Conservation (phyloP, 1,140 invertebrate species). For the Philotrypesis tridentata region DNA sequence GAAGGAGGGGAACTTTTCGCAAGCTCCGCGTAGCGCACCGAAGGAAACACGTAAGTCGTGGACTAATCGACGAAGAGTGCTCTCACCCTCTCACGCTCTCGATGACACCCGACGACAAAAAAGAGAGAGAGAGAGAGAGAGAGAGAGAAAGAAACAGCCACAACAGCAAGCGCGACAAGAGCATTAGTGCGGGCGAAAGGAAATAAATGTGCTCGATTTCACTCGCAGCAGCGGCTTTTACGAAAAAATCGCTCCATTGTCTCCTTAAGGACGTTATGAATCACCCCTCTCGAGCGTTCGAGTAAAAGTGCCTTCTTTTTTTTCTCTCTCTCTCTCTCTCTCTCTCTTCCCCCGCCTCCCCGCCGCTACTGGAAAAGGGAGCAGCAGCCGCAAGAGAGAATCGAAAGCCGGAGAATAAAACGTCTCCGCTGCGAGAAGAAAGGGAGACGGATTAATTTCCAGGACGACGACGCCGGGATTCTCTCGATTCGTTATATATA, state of each 20-base stretch:
- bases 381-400: not conserved
- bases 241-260: slow-evolving; percentile 33
- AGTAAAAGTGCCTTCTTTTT: slow-evolving; percentile 20
- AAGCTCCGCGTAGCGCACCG: not conserved
- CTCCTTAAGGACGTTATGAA: slow-evolving; percentile 16
- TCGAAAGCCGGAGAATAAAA: not conserved
- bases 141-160: too few relatives aligned
- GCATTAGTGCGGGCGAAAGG: not conserved
- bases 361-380: too few relatives aligned
- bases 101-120: too few relatives aligned
- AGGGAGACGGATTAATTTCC: not conserved
- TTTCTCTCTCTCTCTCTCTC: not conserved
- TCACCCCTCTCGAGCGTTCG: slow-evolving; percentile 2
- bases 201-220: slow-evolving; percentile 13
- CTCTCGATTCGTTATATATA: not conserved
- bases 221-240: not conserved
- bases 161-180: too few relatives aligned
- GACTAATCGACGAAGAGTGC: too few relatives aligned
- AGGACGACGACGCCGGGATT: not conserved
- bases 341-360: too few relatives aligned
- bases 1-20: not conserved
- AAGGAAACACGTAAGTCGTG: not conserved
- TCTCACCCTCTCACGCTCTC: too few relatives aligned
- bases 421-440: not conserved
- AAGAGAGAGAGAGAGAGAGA: too few relatives aligned